Evolutionary conservation across 64 coral and sea anemone genomes (phyloP), one percentile per base, ranked within the genome.

Genomic region (Stylophora pistillata): DNA sequence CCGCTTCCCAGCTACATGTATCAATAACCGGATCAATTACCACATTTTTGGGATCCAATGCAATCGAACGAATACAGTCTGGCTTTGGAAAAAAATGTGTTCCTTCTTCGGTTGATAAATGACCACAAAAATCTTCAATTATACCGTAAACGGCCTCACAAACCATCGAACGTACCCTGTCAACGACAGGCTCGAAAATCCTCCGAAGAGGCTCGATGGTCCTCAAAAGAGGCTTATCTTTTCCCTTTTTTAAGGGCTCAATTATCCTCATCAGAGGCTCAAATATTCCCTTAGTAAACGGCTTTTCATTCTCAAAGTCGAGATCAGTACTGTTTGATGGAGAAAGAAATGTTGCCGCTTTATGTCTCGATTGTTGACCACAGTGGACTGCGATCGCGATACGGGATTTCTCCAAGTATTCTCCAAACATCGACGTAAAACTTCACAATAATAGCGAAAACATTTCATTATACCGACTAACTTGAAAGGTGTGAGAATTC

Each of bases 141-240:
- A 73, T 73, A 33, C 26, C 30, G 30, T 57, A 78, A 21, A 78
- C 53, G 75, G 75, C 7, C 53, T 78, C 56, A 78, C 75, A 78
- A 25, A 78, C 2, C 75, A 78, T 78, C 75, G 21, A 26, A 56
- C 75, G 29, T 78, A 78, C 13, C 75, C 75, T 58, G 17, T 56
- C 75, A 78, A 78, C 2, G 52, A 78, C 17, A 78, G 17, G 75
- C 5, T 78, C 52, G 26, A 78, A 6, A 78, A 78, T 78, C 75
- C 53, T 78, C 75, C 47, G 41, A 56, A 78, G 75, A 78, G 4
- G 73, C 73, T 75, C 31, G 15, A 75, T 75, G 16, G 47, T 75
- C 73, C 74, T 76, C 74, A 76, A 76, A 76, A 76, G 74, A 76
- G 32, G 74, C 74, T 76, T 47, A 76, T 76, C 31, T 52, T 41